Percentiles rank a stretch among this genome's conserved stretches.
Evolutionary conservation across 1,140 invertebrate species (phyloP).

Genomic region (Neoseiulus cucumeris): DNA sequence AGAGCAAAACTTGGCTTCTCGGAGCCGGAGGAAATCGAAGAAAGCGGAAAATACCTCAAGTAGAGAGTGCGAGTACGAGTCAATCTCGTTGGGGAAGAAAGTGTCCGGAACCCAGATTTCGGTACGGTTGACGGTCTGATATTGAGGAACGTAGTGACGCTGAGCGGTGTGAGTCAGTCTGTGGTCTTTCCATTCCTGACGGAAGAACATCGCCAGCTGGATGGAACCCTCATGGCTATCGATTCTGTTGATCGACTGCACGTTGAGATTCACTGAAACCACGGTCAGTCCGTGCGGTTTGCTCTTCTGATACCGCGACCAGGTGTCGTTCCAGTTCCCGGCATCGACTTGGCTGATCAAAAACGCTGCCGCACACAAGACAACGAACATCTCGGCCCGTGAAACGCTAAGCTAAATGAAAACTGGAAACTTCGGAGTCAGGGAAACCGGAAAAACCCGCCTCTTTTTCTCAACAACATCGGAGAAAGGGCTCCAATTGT

Average conservation of each 20-base stretch:
- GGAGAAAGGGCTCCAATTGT: too few species aligned
- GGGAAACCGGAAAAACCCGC: too few species aligned
- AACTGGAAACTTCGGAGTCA: too few species aligned
- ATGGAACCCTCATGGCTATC: neutral
- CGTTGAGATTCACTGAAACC: neutral
- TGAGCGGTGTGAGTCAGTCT: neutral
- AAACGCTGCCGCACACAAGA: too few species aligned
- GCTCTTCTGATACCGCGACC: neutral
- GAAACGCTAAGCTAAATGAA: too few species aligned
- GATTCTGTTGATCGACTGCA: neutral
- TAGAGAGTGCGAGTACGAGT: neutral
- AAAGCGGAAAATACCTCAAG: too few species aligned
- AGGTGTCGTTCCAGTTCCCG: neutral
- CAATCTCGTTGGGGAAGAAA: neutral
- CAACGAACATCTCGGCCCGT: too few species aligned
- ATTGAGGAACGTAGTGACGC: neutral
- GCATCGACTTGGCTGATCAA: too few species aligned
- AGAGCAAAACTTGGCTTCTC: too few species aligned
- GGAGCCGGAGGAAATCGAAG: too few species aligned
- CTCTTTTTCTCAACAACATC: too few species aligned
- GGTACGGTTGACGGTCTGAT: neutral
- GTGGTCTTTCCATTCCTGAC: neutral
- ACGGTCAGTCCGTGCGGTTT: neutral
- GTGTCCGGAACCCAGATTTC: conserved; percentile 3
- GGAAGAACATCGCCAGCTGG: neutral